Evolutionary conservation across 30 jellyfish, hydroid and myxozoan genomes (phyloP).

Genomic region (Nemopilema nomurai): DNA sequence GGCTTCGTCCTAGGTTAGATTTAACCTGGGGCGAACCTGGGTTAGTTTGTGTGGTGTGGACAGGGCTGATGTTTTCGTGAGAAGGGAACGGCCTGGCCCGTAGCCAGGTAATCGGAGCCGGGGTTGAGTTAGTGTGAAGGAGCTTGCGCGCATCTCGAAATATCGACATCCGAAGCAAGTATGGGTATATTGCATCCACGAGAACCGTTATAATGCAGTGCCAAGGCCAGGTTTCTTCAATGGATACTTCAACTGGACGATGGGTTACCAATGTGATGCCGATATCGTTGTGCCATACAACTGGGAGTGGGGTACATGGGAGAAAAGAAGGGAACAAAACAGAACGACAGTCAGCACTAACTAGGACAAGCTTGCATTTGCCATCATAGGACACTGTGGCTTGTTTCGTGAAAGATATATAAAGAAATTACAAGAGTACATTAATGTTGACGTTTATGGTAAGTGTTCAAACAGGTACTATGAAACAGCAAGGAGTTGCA

Average conservation of each 20-base stretch:
- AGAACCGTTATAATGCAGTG: conserved; percentile 71
- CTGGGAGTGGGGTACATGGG: conserved; percentile 98
- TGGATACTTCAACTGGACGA: conserved; percentile 91
- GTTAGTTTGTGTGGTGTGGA: no score
- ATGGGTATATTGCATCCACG: conserved; percentile 89
- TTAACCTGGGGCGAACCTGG: no score
- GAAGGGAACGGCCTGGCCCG: no score
- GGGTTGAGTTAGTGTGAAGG: conserved; percentile 34
- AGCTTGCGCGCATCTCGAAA: conserved; percentile 21
- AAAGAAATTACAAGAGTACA: conserved; percentile 63
- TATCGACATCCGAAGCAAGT: conserved; percentile 61
- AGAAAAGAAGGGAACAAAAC: conserved; percentile 34
- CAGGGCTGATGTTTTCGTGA: no score
- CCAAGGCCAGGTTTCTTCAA: conserved; percentile 74
- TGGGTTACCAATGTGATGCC: conserved; percentile 78
- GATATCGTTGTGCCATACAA: conserved; percentile 84
- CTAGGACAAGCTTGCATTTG: conserved; percentile 68
- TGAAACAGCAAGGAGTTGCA: conserved; percentile 60
- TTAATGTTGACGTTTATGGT: conserved; percentile 78
- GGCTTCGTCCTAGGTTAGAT: no score
- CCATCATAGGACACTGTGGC: conserved; percentile 89
- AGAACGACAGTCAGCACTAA: conserved; percentile 13
- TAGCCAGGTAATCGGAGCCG: no score
- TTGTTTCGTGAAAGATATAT: conserved; percentile 80
- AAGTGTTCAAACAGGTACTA: conserved; percentile 69